A percentile compares a stretch with the other conserved stretches of the same genome.
phyloP scores from a whole-genome alignment of 2,113 vertebrate genomes.

The Riparia riparia region DNA sequence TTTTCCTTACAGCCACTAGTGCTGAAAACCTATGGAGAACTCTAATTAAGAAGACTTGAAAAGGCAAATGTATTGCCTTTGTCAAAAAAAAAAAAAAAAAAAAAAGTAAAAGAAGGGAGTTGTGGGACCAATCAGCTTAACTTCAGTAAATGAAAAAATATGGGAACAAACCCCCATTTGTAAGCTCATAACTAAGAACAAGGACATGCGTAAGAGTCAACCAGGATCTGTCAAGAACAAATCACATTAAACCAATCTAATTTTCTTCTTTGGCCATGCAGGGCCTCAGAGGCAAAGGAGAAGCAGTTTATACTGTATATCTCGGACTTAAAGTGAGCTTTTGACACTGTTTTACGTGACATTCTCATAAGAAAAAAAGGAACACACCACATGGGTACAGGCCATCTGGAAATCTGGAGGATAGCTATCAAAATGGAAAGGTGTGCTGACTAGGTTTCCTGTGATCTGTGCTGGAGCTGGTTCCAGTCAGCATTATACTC shows the following conservation, averaged over 20 bases:
- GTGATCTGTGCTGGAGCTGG: not conserved
- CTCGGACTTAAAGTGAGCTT: not conserved
- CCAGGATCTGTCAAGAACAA: not conserved
- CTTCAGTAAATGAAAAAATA: conserved; percentile 12
- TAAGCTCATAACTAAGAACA: conserved; percentile 7
- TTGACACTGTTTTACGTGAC: not conserved
- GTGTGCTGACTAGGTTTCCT: not conserved
- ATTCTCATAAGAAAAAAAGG: not conserved
- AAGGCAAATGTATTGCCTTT: not conserved
- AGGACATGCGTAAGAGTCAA: not conserved
- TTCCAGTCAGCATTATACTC: not conserved
- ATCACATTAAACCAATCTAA: not conserved
- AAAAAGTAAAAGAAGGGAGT: not conserved
- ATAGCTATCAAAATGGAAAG: not conserved
- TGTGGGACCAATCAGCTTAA: not conserved
- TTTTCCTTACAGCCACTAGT: not conserved
- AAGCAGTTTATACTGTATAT: not conserved
- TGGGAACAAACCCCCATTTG: not conserved
- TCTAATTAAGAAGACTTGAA: not conserved
- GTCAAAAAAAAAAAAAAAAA: not conserved
- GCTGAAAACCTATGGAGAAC: not conserved
- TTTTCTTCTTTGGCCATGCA: conserved; percentile 18
- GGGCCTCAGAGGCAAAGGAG: not conserved
- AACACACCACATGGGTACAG: not conserved
- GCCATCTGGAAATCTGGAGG: not conserved